phyloP scores from a whole-genome alignment of 2,113 vertebrate genomes.

The Heloderma charlesbogerti region DNA sequence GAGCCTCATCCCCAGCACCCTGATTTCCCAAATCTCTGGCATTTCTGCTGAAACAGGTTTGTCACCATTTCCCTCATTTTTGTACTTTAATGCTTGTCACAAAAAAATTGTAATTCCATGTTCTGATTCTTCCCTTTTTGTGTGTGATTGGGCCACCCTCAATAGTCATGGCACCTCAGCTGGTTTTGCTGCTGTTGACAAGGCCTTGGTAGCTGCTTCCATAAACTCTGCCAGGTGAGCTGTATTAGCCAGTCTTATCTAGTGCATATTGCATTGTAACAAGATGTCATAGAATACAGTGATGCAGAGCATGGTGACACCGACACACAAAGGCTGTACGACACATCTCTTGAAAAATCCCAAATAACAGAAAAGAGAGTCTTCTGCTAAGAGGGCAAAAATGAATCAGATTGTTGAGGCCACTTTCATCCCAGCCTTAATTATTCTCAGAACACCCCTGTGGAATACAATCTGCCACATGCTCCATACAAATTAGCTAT shows the following conservation, averaged over 20 bases:
- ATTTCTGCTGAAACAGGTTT: not conserved
- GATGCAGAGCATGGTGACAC: not conserved
- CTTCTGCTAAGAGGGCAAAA: not conserved
- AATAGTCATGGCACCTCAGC: no score
- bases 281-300: not conserved
- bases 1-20: no score
- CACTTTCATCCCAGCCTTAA: not conserved
- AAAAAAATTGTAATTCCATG: not conserved
- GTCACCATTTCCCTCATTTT: not conserved
- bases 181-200: not conserved
- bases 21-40: not conserved
- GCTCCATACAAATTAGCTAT: not conserved
- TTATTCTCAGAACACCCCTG: slow-evolving; percentile 22
- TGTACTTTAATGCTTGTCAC: not conserved
- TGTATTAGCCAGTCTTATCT: not conserved
- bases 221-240: not conserved
- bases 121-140: not conserved
- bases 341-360: not conserved
- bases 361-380: not conserved
- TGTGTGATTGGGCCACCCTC: no score
- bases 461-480: not conserved
- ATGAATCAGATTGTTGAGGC: not conserved
- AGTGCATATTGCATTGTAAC: not conserved
- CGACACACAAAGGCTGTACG: not conserved
- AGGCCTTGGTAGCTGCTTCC: not conserved